Conservation (phyloP, 2,797 vertebrate genomes). For the Enteromius paludinosus region DNA sequence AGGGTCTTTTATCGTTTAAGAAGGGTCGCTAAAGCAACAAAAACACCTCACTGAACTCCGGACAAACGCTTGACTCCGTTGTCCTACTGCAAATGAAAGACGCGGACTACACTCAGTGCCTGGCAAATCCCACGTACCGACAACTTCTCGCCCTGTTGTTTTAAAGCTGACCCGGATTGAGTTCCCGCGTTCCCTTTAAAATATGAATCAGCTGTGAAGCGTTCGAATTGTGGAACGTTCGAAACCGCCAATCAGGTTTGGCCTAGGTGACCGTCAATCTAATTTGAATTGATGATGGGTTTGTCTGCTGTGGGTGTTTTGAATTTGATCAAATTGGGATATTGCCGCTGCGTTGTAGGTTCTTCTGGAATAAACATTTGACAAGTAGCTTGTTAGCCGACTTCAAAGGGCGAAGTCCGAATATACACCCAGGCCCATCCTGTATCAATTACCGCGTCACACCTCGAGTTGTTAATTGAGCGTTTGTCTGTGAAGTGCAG, state of each 20-base stretch:
- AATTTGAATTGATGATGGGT: slow-evolving; percentile 32
- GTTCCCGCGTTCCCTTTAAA: slow-evolving; percentile 61
- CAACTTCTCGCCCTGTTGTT: background rate
- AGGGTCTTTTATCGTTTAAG: background rate
- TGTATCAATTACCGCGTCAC: slow-evolving; percentile 54
- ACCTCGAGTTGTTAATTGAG: slow-evolving; percentile 67
- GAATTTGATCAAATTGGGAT: slow-evolving; percentile 34
- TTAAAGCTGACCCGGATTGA: slow-evolving; percentile 53
- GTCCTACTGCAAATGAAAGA: background rate
- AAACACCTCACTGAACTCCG: background rate
- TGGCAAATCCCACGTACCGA: slow-evolving; percentile 18
- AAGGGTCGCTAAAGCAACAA: background rate
- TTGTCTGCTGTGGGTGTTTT: background rate
- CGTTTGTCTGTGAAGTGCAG: slow-evolving; percentile 59
- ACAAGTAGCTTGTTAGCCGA: slow-evolving; percentile 21
- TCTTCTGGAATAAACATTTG: slow-evolving; percentile 67
- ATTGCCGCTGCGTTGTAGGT: slow-evolving; percentile 14
- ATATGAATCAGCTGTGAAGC: slow-evolving; percentile 72
- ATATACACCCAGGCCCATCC: slow-evolving; percentile 29
- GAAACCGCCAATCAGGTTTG: slow-evolving; percentile 61
- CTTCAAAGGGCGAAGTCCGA: slow-evolving; percentile 33
- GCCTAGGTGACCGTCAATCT: background rate
- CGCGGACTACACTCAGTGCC: slow-evolving; percentile 10
- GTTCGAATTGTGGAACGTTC: background rate
- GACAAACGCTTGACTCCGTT: background rate